Evolutionary conservation across 35 echinoderm and acorn worm species (phyloP).

Genomic region (Patiria miniata): DNA sequence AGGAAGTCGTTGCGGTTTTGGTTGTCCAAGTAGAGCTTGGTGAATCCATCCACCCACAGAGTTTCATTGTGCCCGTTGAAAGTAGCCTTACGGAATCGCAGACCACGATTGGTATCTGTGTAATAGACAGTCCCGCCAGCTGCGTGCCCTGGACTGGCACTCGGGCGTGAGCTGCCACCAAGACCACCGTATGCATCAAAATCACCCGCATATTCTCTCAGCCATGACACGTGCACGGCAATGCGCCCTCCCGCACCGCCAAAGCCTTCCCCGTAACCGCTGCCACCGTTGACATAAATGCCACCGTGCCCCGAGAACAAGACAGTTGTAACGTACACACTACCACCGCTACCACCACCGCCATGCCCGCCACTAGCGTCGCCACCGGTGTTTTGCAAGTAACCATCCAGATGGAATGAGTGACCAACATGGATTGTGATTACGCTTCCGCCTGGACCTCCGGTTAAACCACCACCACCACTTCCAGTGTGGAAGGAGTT

Average conservation of each 20-base stretch:
- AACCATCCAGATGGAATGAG: constrained; percentile 78
- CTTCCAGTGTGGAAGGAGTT: constrained; percentile 70
- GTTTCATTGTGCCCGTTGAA: constrained; percentile 50
- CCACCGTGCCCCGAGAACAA: constrained; percentile 81
- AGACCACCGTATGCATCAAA: constrained; percentile 59
- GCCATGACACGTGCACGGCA: constrained; percentile 86
- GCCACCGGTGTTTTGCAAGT: constrained; percentile 54
- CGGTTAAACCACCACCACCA: constrained; percentile 69
- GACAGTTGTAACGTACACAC: constrained; percentile 73
- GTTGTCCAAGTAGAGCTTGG: constrained; percentile 77
- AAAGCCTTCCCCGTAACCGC: constrained; percentile 59
- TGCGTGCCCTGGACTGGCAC: constrained; percentile 37
- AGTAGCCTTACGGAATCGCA: constrained; percentile 63
- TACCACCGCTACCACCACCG: constrained; percentile 91
- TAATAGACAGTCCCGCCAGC: constrained; percentile 88
- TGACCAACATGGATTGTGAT: constrained; percentile 66
- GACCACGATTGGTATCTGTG: constrained; percentile 85
- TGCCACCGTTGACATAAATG: constrained; percentile 75
- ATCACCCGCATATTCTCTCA: constrained; percentile 73
- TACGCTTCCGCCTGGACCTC: constrained; percentile 73
- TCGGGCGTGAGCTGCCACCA: constrained; percentile 21
- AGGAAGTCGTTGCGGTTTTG: constrained; percentile 75
- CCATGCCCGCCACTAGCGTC: constrained; percentile 55
- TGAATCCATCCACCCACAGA: constrained; percentile 74
- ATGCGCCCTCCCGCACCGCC: constrained; percentile 88